Conservation (phyloP, 2,888 invertebrate species). For the Aricia artaxerxes region DNA sequence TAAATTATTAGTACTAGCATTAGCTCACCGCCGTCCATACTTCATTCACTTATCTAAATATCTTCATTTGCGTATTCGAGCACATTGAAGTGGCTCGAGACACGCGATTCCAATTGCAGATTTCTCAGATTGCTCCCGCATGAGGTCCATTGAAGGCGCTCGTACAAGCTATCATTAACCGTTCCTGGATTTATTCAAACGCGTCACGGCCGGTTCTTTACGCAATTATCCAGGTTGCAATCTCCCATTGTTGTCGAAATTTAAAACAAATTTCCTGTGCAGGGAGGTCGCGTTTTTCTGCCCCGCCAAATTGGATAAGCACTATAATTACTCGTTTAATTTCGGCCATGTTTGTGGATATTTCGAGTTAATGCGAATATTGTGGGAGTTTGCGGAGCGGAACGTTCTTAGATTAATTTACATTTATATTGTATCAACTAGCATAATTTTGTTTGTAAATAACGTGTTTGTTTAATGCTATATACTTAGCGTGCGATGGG, state of each 20-base stretch:
- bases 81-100: constrained; percentile 49
- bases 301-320: constrained; percentile 78
- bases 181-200: constrained; percentile 69
- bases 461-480: constrained; percentile 12
- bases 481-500: constrained; percentile 1
- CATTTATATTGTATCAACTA: constrained; percentile 44
- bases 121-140: constrained; percentile 59
- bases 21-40: constrained; percentile 33
- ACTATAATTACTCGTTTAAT: constrained; percentile 76
- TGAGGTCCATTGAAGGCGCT: constrained; percentile 60
- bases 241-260: constrained; percentile 80
- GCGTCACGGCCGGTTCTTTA: constrained; percentile 71
- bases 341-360: constrained; percentile 56
- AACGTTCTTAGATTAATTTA: constrained; percentile 50
- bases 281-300: constrained; percentile 76
- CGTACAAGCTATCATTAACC: constrained; percentile 71
- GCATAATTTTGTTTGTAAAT: constrained; percentile 36
- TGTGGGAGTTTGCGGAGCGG: constrained; percentile 60
- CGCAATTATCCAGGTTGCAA: constrained; percentile 72
- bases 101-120: constrained; percentile 67
- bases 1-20: constrained; percentile 35
- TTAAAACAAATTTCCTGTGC: constrained; percentile 79
- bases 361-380: constrained; percentile 59
- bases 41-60: constrained; percentile 42
- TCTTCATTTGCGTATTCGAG: constrained; percentile 49